Base-by-base conservation (phyloP, 2,797 vertebrate genomes). In the Anguilla obscura region DNA sequence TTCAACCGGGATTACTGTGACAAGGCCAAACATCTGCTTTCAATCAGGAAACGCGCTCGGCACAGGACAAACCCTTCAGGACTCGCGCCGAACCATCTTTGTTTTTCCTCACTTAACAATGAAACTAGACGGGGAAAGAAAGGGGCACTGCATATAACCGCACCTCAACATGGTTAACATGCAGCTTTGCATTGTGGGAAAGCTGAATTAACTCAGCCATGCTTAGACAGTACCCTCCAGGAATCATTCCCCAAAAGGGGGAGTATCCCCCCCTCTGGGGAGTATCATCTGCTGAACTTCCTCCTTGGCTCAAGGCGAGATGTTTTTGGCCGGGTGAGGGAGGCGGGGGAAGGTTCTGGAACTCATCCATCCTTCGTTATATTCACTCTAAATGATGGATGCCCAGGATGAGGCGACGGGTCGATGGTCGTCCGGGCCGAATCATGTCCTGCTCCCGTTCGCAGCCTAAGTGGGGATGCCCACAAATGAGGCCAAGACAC, bases 21-120 rank as follows among this genome's bases (percentile, higher is more conserved):
- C 45, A 69, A 74, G 82, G 48, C 82, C 63, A 63, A 56, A 16
- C 82, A 63, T 74, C 87, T 88, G 87, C n/a, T 85, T 85, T 66
- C 21, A 58, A 63, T 52, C 54, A 30, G 52, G 30, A 50, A 54
- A n/a, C n/a, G 5, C 21, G 1, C 60, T 66, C 4, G 60, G 60
- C 24, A 3, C 60, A n/a, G 21, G 60, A 66, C 60, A 66, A 66
- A 40, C 10, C 74, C 40, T n/a, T 48, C 76, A 24, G 18, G 24
- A 80, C 18, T 8, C 5, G 7, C 8, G 76, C 40, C 24, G 40
- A 48, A n/a, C 18, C 45, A 50, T 21, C 40, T 45, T 21, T 80
- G 33, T 56, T 48, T 24, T 80, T 48, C 5, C 8, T 8, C 45
- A n/a, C 76, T 80, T 24, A 48, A 48, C 18, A 48, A 21, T 30